Base-by-base conservation (phyloP, 1,140 invertebrate species). In the Popillia japonica region DNA sequence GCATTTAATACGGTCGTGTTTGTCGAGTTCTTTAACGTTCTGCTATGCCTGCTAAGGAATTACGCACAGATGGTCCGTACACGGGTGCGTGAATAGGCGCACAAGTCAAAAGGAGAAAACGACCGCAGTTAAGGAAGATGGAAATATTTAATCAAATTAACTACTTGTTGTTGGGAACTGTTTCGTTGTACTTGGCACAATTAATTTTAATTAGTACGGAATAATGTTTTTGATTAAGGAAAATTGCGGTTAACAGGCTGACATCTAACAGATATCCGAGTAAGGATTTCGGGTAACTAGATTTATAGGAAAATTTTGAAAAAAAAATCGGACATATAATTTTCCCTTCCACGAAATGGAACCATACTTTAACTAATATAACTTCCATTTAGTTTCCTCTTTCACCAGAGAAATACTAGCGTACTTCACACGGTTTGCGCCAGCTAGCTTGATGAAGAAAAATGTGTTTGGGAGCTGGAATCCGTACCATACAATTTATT, bases 181-280 rank as follows among this genome's bases (percentile, higher is more conserved):
- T 6, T 17, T 17, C 48, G 17, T 17, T 55, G 11, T 14, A 55
- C 14, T 10, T 10, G 3, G 44, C 11, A n/a, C 10, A 55, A 55
- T n/a, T 55, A 55, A 7, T 55, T 55, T 55, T 55, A 55, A 55
- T 55, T 55, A n/a, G 14, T 17, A 55, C 2, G 48, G 48, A 55
- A 55, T 55, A 55, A 55, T n/a, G 48, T 55, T 55, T 55, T 55
- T 55, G 48, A 55, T 55, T 55, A 55, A 55, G 48, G 48, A 55
- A 17, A 55, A 55, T 55, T 55, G 48, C 17, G 17, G 48, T 55
- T 55, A 55, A 55, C 17, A n/a, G 14, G 14, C 6, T 55, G 17
- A 55, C 48, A 55, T 55, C 17, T 17, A 55, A 17, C 11, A 55
- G 48, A 55, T 55, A 55, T 17, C 14, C 10, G 48, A 55, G 48